Conservation (phyloP, 2,888 invertebrate genomes). For the Amphipoea lucens region DNA sequence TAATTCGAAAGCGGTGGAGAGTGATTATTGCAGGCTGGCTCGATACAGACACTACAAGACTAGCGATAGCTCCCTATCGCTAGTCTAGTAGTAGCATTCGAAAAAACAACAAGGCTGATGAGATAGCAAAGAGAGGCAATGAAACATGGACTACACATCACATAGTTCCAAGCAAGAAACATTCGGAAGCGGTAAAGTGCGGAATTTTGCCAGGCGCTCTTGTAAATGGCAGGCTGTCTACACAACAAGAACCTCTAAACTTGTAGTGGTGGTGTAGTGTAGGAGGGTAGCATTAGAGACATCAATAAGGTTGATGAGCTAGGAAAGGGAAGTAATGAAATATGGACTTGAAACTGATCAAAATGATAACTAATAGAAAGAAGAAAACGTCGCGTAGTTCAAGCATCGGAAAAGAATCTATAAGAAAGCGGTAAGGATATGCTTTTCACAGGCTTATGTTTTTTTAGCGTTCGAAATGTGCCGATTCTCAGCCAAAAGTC, state of each 20-base stretch:
- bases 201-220: not conserved
- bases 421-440: not conserved
- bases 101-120: not conserved
- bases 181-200: not conserved
- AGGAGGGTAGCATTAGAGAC: not conserved
- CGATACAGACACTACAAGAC: not conserved
- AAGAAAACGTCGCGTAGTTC: not conserved
- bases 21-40: not conserved
- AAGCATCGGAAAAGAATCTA: not conserved
- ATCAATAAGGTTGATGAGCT: not conserved
- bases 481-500: constrained; percentile 2
- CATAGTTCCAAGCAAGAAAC: not conserved
- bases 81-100: too few species aligned
- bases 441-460: not conserved
- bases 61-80: not conserved
- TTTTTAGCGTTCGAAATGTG: not conserved
- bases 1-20: not conserved
- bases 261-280: not conserved
- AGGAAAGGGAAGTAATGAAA: not conserved
- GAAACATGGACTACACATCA: not conserved
- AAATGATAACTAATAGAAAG: not conserved
- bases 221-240: not conserved
- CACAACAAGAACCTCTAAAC: not conserved
- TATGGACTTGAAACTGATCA: not conserved
- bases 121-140: not conserved